Percentiles rank a stretch among this genome's conserved stretches.
Evolutionary conservation across 2,113 vertebrate genomes (phyloP).

Genomic region (Oreocharis arfaki): DNA sequence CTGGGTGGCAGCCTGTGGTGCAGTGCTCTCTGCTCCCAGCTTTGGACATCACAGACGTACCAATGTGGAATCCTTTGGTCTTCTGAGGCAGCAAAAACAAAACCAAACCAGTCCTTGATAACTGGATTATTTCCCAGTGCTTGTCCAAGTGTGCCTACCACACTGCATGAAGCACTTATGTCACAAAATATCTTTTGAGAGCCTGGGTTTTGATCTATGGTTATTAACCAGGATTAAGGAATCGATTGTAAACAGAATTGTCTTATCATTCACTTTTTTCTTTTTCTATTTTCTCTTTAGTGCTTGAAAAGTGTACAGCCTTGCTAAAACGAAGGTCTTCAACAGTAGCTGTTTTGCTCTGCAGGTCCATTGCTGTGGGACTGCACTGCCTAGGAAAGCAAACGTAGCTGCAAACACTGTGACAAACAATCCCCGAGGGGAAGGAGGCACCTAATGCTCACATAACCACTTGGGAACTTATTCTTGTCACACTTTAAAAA

Average conservation of each 20-base stretch:
- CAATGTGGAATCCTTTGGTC: neutral
- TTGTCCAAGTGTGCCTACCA: neutral
- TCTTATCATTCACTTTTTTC: accelerated
- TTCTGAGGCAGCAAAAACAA: neutral
- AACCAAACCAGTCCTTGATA: neutral
- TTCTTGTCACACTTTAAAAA: neutral
- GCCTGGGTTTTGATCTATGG: neutral
- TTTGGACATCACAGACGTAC: neutral
- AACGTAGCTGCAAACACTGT: neutral
- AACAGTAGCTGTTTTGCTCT: neutral
- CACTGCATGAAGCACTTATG: accelerated
- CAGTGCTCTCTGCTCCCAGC: neutral
- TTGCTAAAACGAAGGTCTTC: neutral
- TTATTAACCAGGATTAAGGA: neutral
- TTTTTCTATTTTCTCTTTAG: neutral
- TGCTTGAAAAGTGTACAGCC: neutral
- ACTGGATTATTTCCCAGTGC: neutral
- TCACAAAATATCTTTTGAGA: neutral
- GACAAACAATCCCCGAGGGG: neutral
- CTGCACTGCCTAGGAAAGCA: neutral
- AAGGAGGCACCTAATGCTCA: neutral
- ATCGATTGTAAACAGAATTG: neutral
- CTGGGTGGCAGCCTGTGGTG: neutral
- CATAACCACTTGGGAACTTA: neutral
- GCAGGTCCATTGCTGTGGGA: neutral